phyloP scores from a whole-genome alignment of 30 jellyfish, hydroid and myxozoan genomes.

The Hydractinia echinata region DNA sequence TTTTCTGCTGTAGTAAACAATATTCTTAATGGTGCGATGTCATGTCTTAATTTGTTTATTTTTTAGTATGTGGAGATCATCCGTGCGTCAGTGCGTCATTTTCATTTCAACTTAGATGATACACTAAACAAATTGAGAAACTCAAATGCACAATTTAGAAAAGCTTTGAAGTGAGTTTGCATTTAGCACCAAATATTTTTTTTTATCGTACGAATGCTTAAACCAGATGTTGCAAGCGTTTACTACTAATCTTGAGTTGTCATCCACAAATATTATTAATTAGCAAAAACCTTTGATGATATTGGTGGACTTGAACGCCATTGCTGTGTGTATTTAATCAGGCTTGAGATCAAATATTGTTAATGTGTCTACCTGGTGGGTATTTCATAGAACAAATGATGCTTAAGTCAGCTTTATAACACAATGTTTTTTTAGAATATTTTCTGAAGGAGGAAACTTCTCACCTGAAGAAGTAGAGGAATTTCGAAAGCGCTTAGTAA shows the following conservation, averaged over 20 bases:
- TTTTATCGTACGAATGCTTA: no score
- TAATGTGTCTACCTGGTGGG: no score
- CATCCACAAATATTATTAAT: no score
- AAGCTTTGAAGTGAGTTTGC: constrained; percentile 58
- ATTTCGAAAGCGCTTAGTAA: constrained; percentile 61
- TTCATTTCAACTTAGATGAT: constrained; percentile 65
- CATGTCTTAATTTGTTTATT: background rate
- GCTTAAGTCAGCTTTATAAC: background rate
- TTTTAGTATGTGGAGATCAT: constrained; percentile 58
- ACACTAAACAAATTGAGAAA: constrained; percentile 50
- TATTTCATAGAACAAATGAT: background rate
- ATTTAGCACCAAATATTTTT: no score
- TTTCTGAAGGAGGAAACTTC: constrained; percentile 91
- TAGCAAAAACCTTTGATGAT: no score
- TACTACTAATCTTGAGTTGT: no score
- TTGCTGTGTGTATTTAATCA: no score
- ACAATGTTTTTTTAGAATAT: constrained; percentile 32
- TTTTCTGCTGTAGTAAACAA: no score
- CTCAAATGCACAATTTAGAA: constrained; percentile 63
- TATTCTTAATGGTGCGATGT: background rate
- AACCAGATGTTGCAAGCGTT: no score
- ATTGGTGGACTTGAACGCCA: no score
- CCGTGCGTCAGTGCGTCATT: constrained; percentile 62
- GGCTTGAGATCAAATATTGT: no score
- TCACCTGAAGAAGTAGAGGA: constrained; percentile 85